These are phyloP conservation scores for Odontocerum albicorne DNA, from an alignment of 2,888 invertebrate species.

Conservation along the genomic window DNA sequence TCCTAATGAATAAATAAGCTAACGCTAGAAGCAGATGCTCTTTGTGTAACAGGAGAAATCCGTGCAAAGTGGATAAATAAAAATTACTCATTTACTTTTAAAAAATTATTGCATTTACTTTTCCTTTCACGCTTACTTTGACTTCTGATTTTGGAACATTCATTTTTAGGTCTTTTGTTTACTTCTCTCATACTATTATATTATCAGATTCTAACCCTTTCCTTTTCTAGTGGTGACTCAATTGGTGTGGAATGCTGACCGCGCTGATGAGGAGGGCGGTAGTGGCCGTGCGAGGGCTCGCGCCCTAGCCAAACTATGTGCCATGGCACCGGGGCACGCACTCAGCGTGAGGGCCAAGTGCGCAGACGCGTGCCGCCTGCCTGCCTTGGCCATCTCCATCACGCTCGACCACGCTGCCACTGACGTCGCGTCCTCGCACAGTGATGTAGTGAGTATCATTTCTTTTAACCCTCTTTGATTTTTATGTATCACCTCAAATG, in stretches of 20 bases:
- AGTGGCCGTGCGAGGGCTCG: conserved; percentile 53
- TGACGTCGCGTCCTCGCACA: conserved; percentile 40
- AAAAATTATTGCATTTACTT: too few relatives aligned
- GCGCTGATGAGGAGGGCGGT: conserved; percentile 83
- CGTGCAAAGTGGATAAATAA: too few relatives aligned
- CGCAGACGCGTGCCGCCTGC: conserved; percentile 86
- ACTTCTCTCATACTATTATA: too few relatives aligned
- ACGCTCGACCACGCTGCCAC: conserved; percentile 49
- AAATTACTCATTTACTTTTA: too few relatives aligned
- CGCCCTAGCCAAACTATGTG: conserved; percentile 78
- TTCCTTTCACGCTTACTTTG: too few relatives aligned
- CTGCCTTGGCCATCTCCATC: conserved; percentile 82
- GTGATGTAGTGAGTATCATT: conserved; percentile 47
- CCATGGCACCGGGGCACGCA: conserved; percentile 87
- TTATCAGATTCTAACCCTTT: conserved; percentile 5
- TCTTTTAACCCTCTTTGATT: too few relatives aligned
- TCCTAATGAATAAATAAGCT: too few relatives aligned
- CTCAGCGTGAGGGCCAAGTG: conserved; percentile 84
- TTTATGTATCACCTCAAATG: too few relatives aligned
- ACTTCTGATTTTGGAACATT: background rate
- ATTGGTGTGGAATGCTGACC: conserved; percentile 84
- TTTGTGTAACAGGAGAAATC: too few relatives aligned
- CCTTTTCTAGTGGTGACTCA: conserved; percentile 70
- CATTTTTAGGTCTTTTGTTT: background rate
- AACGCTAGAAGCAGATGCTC: too few relatives aligned